These are phyloP conservation scores for Champsocephalus esox DNA, from an alignment of 2,797 vertebrate genomes.

Conservation along the genomic window DNA sequence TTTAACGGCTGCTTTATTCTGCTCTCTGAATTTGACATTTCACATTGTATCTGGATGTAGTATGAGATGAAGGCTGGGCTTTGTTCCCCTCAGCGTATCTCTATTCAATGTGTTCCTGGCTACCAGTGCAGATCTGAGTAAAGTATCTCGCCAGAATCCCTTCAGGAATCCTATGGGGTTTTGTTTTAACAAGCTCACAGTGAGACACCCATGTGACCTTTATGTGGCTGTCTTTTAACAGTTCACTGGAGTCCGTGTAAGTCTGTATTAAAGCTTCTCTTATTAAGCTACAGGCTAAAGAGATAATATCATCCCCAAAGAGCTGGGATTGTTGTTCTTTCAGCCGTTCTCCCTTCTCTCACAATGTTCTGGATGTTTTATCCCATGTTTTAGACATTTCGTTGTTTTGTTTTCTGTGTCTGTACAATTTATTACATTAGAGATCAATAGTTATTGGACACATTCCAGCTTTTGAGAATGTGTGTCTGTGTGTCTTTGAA, in stretches of 20 bases:
- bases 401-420: conserved; percentile 29
- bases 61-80: not conserved
- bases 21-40: conserved; percentile 26
- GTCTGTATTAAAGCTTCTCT: conserved; percentile 70
- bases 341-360: conserved; percentile 21
- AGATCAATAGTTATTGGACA: conserved; percentile 35
- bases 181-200: conserved; percentile 77
- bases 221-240: conserved; percentile 60
- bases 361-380: conserved; percentile 8
- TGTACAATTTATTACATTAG: conserved; percentile 42
- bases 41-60: conserved; percentile 6
- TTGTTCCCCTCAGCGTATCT: conserved; percentile 9
- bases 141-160: conserved; percentile 62
- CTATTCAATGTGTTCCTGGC: conserved; percentile 34
- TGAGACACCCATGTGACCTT: conserved; percentile 67
- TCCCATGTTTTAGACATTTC: not conserved
- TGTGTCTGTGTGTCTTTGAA: conserved; percentile 4
- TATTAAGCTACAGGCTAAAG: conserved; percentile 65
- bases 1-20: conserved; percentile 4
- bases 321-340: conserved; percentile 28
- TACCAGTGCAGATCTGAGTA: conserved; percentile 53
- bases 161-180: conserved; percentile 57
- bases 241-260: conserved; percentile 60
- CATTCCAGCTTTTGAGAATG: conserved; percentile 6
- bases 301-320: conserved; percentile 56